Evolutionary conservation across 2,113 vertebrate genomes (phyloP), one percentile per base, ranked within the genome.

Genomic region (Scalopus aquaticus): DNA sequence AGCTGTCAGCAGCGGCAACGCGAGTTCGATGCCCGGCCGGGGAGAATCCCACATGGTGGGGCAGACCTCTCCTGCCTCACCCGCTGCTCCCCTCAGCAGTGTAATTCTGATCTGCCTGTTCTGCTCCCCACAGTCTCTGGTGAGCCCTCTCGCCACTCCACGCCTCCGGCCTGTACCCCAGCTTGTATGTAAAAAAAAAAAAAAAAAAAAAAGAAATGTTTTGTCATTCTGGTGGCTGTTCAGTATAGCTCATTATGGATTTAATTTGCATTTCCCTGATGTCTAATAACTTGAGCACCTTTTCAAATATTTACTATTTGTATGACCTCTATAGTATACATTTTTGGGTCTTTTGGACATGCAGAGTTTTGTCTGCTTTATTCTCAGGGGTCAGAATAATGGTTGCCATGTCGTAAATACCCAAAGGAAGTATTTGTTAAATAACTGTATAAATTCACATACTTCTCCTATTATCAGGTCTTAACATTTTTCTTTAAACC

Each of bases 401-500:
- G 60, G 28, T 1, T 54, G 15, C 7, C 49, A 73, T 0, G 0
- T 26, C 37, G 19, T 9, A 26, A 77, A 28, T 19, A 9, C 49
- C 51, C 1, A 1, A 2, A 35, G 42, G 24, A 72, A 65, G 19
- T 49, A 42, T 16, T 56, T 67, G 46, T 81, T 58, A 56, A 42
- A 51, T 42, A 60, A 82, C 15, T 0, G 32, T 64, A 15, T 10
- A 77, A 62, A 69, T 67, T 72, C 60, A 85, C 30, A 30, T 78
- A 26, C 2, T 4, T 87, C 62, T 81, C 79, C 22, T 82, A 32
- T 13, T 79, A 44, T 73, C 19, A 16, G 81, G 70, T 46, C 56
- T 88, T 85, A 73, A 56, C 37, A n/a, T 10, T 83, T 94, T 76
- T 88, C 65, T 81, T 58, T 72, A 90, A 86, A 51, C 87, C 44